These are phyloP conservation scores for Morpho deidamia DNA, from an alignment of 2,888 invertebrate species.

Conservation along the genomic window DNA sequence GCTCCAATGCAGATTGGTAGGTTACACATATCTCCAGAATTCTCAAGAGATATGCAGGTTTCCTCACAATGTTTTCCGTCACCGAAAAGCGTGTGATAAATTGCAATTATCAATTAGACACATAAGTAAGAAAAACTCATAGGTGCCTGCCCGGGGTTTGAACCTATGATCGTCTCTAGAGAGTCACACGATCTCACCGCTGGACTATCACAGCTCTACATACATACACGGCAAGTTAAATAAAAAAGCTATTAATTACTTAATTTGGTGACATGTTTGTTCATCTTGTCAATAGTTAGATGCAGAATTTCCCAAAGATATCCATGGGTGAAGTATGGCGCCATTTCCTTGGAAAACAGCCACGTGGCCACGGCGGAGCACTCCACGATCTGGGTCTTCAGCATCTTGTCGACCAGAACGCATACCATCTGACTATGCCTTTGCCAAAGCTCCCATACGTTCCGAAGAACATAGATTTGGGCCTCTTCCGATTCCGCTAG, in stretches of 20 bases:
- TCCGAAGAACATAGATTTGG: constrained; percentile 94
- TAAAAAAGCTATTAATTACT: constrained; percentile 47
- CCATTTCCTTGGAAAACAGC: constrained; percentile 98
- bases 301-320: constrained; percentile 98
- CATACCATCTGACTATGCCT: constrained; percentile 98
- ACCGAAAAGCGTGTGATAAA: too few species aligned
- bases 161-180: too few species aligned
- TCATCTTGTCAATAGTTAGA: constrained; percentile 97
- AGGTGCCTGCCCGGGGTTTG: too few species aligned
- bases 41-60: too few species aligned
- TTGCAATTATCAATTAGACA: too few species aligned
- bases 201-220: too few species aligned
- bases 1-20: too few species aligned
- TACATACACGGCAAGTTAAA: too few species aligned
- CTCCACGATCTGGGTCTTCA: constrained; percentile 98
- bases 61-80: too few species aligned
- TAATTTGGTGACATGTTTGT: constrained; percentile 93
- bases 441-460: constrained; percentile 97
- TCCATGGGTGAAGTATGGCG: constrained; percentile 92
- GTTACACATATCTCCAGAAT: too few species aligned
- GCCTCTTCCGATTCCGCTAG: constrained; percentile 96
- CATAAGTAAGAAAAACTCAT: too few species aligned
- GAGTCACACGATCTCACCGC: too few species aligned
- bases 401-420: constrained; percentile 96
- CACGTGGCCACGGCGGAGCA: constrained; percentile 98